Conservation (phyloP, 2,113 vertebrate genomes). For the Clarias magur region DNA sequence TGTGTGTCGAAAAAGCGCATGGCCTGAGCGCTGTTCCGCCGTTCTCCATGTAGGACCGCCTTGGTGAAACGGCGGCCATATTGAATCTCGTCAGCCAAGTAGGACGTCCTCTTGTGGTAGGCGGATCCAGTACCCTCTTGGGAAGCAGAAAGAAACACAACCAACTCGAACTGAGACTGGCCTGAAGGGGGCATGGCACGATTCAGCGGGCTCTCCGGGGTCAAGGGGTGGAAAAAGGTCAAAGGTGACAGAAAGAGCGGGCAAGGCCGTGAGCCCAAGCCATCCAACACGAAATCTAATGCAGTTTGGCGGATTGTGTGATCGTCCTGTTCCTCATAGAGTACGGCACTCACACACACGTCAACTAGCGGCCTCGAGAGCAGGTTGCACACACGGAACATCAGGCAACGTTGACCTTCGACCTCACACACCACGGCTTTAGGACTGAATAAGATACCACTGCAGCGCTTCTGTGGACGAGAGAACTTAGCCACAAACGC, state of each 20-base stretch:
- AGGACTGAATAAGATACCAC: slow-evolving; percentile 88
- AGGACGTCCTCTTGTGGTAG: slow-evolving; percentile 94
- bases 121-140: slow-evolving; percentile 92
- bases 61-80: slow-evolving; percentile 82
- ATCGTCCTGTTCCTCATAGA: slow-evolving; percentile 86
- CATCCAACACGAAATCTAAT: slow-evolving; percentile 86
- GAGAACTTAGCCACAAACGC: slow-evolving; percentile 98
- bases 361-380: slow-evolving; percentile 84
- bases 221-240: slow-evolving; percentile 85
- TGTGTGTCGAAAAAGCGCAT: slow-evolving; percentile 87
- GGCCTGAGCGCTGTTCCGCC: slow-evolving; percentile 83
- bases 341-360: slow-evolving; percentile 84
- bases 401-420: slow-evolving; percentile 82
- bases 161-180: slow-evolving; percentile 83
- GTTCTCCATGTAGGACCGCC: slow-evolving; percentile 71
- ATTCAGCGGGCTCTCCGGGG: slow-evolving; percentile 83
- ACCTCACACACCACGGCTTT: slow-evolving; percentile 80
- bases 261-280: slow-evolving; percentile 77
- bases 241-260: slow-evolving; percentile 93
- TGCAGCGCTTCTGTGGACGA: slow-evolving; percentile 89
- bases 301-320: slow-evolving; percentile 86
- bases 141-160: slow-evolving; percentile 88
- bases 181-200: slow-evolving; percentile 78
- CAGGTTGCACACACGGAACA: slow-evolving; percentile 90
- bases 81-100: slow-evolving; percentile 88